Evolutionary conservation across 1,140 invertebrate genomes (phyloP).

Genomic region (Lordiphosa collinella): DNA sequence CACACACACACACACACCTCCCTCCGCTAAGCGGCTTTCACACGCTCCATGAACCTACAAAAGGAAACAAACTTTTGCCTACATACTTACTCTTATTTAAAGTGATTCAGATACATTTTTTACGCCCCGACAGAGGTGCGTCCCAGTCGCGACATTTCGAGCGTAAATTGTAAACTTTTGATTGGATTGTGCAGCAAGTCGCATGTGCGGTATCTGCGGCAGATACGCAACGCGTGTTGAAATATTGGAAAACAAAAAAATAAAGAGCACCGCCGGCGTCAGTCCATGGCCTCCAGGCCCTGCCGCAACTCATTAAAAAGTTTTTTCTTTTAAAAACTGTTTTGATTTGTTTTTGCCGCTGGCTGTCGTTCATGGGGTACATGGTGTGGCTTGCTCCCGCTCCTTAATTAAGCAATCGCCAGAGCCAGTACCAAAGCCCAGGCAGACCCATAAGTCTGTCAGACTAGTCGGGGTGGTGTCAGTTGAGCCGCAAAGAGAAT

Average conservation of each 20-base stretch:
- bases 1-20: not conserved
- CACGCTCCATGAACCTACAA: slow-evolving; percentile 11
- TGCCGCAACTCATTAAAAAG: slow-evolving; percentile 69
- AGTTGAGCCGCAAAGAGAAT: slow-evolving; percentile 49
- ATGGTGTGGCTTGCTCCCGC: slow-evolving; percentile 2
- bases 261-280: not conserved
- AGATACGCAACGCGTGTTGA: slow-evolving; percentile 62
- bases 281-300: slow-evolving; percentile 7
- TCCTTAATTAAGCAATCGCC: slow-evolving; percentile 63
- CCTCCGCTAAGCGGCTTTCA: slow-evolving; percentile 56
- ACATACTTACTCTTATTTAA: slow-evolving; percentile 23
- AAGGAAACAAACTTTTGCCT: slow-evolving; percentile 31
- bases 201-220: slow-evolving; percentile 46
- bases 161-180: slow-evolving; percentile 76
- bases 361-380: slow-evolving; percentile 10
- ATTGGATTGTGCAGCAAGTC: slow-evolving; percentile 72
- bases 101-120: slow-evolving; percentile 41
- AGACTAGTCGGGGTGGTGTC: slow-evolving; percentile 35
- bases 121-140: slow-evolving; percentile 18
- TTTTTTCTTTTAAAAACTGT: slow-evolving; percentile 43
- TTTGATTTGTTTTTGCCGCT: slow-evolving; percentile 51
- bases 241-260: slow-evolving; percentile 46
- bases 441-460: slow-evolving; percentile 31
- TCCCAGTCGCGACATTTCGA: slow-evolving; percentile 60
- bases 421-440: too few species aligned